Base-by-base conservation (phyloP, 2,888 invertebrate species). In the Colletes collaris region DNA sequence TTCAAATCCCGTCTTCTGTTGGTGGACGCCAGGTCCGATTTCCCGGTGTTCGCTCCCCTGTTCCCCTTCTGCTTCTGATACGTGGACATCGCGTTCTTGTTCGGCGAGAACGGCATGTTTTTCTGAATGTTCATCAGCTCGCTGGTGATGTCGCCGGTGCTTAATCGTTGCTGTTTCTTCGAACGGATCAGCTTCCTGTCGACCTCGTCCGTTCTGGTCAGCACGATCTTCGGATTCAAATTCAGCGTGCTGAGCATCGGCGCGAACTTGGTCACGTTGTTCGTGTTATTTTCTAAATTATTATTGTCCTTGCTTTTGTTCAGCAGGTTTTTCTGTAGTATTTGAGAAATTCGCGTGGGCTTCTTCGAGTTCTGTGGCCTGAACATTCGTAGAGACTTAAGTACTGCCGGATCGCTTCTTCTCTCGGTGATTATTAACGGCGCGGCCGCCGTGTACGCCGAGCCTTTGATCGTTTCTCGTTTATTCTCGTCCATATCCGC, bases 321-420 rank as follows among this genome's bases (percentile, higher is more conserved):
- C 13, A 89, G 56, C 13, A 91, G 69, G 79, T 89, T 92, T 77
- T 90, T 90, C 58, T 87, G 89, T 70, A 88, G 67, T 76, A 88
- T 89, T 74, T 87, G 91, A 46, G 81, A 80, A 16, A 88, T 87
- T 59, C 89, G 87, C 27, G 88, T 87, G 0, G 88, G 89, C 58
- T 90, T 91, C 73, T 91, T 92, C 7, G 88, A 73, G 64, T 90
- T 93, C 7, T 92, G 91, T 3, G 93, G 94, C 84, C 95, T 91
- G 82, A 94, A 95, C 93, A 94, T 94, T 76, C 94, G 89, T 58
- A 95, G 87, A 4, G 94, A 93, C 89, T 94, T 94, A 3, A 95
- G 89, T 6, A 94, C 94, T 16, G 93, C 93, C 1, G 95, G 94
- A 87, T 95, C 94, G 80, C 94, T 93, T 4, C 92, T 88, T 72